Evolutionary conservation across 2,113 vertebrate species (phyloP).

Genomic region (Entosphenus tridentatus): DNA sequence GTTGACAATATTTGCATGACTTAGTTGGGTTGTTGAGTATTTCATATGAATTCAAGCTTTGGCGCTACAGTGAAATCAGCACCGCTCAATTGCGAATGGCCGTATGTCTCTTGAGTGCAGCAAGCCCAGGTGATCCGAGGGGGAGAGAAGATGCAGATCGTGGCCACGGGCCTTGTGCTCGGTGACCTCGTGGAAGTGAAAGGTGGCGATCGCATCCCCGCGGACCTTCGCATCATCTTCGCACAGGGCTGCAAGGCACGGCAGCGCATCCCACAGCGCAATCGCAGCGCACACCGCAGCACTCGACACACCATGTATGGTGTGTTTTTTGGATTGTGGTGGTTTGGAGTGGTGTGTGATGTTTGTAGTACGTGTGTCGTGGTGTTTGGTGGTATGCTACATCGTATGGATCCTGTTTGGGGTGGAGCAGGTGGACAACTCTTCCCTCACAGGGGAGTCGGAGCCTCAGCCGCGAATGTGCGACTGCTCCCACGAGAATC

Average conservation of each 20-base stretch:
- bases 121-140: conserved; percentile 37
- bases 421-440: conserved; percentile 34
- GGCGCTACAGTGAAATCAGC: too few species aligned
- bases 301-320: too few species aligned
- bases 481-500: conserved; percentile 31
- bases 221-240: conserved; percentile 26
- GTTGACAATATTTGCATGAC: neutral
- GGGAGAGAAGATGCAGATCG: conserved; percentile 25
- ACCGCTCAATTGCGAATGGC: too few species aligned
- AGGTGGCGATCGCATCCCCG: conserved; percentile 38
- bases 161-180: conserved; percentile 31
- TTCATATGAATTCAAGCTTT: neutral
- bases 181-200: conserved; percentile 38
- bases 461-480: conserved; percentile 32
- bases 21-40: neutral
- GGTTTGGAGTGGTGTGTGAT: too few species aligned
- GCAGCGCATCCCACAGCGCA: too few species aligned
- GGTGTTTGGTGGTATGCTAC: too few species aligned
- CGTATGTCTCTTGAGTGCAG: conserved; percentile 12
- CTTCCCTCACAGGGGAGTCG: conserved; percentile 38
- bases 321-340: too few species aligned
- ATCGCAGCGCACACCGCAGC: too few species aligned
- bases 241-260: conserved; percentile 33
- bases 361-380: too few species aligned
- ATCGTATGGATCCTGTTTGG: too few species aligned